phyloP scores from a whole-genome alignment of 2,888 invertebrate species.

The Harmothoe impar region DNA sequence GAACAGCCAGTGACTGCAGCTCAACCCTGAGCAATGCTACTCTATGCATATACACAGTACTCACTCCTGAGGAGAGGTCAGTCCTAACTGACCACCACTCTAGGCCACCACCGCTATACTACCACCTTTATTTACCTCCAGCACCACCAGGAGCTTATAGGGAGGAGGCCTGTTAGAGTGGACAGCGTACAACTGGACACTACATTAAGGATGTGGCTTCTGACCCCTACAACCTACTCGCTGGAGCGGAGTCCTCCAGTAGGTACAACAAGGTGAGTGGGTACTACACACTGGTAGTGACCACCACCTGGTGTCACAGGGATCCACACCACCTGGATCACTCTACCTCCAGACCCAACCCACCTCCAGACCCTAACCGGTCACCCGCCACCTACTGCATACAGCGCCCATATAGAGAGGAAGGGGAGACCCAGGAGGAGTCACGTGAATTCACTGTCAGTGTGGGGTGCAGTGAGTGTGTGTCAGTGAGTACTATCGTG shows the following conservation, averaged over 20 bases:
- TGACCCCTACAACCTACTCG: neutral
- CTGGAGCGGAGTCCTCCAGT: neutral
- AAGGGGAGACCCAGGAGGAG: neutral
- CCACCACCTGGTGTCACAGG: neutral
- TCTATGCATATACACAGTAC: neutral
- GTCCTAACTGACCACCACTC: neutral
- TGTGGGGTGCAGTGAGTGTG: neutral
- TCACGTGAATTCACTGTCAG: neutral
- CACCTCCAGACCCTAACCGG: neutral
- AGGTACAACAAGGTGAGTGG: neutral
- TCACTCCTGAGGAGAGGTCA: neutral
- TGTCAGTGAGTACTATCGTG: neutral
- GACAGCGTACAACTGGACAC: neutral
- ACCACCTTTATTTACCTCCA: too few species aligned
- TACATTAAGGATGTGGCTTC: neutral
- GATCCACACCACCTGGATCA: conserved; percentile 15
- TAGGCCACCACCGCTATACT: neutral
- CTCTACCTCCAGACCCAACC: neutral
- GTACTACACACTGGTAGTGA: neutral
- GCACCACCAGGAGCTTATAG: neutral
- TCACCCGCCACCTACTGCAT: neutral
- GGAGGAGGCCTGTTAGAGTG: neutral
- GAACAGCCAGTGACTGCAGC: too few species aligned
- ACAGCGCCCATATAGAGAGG: neutral
- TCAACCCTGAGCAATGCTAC: neutral